phyloP scores from a whole-genome alignment of 2,888 invertebrate genomes.

The Bellardia pandia region DNA sequence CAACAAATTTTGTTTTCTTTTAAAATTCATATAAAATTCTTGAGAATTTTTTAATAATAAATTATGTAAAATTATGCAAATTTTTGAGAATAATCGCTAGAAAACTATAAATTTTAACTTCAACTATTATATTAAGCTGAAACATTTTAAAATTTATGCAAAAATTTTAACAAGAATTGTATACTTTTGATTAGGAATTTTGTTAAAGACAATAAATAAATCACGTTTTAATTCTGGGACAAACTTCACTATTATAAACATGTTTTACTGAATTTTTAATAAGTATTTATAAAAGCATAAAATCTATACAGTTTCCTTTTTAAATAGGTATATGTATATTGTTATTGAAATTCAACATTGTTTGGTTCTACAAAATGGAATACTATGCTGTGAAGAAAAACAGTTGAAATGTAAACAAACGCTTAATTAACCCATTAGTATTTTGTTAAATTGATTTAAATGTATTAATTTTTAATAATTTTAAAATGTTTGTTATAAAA shows the following conservation, averaged over 20 bases:
- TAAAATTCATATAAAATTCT: background rate
- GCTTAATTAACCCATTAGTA: slow-evolving; percentile 10
- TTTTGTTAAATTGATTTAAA: background rate
- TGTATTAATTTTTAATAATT: background rate
- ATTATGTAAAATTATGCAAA: slow-evolving; percentile 8
- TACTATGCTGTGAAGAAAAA: background rate
- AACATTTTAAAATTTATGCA: background rate
- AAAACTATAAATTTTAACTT: background rate
- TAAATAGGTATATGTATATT: slow-evolving; percentile 1
- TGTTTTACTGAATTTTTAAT: background rate
- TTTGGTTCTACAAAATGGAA: background rate
- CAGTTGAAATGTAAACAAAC: background rate
- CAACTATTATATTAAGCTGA: background rate
- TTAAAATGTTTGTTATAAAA: background rate
- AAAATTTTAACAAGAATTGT: background rate
- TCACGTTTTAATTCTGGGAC: background rate
- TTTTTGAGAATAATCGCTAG: background rate
- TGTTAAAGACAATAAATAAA: slow-evolving; percentile 18
- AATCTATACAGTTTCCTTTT: background rate
- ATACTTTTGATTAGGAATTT: background rate
- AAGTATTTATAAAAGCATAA: slow-evolving; percentile 2
- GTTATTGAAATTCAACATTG: slow-evolving; percentile 29
- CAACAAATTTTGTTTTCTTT: background rate
- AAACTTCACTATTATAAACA: background rate
- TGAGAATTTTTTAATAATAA: background rate